A percentile compares a stretch with the other conserved stretches of the same genome.
These are phyloP conservation scores for Chaetogeoica ovagalla DNA, from an alignment of 2,888 invertebrate genomes.

Conservation along the genomic window DNA sequence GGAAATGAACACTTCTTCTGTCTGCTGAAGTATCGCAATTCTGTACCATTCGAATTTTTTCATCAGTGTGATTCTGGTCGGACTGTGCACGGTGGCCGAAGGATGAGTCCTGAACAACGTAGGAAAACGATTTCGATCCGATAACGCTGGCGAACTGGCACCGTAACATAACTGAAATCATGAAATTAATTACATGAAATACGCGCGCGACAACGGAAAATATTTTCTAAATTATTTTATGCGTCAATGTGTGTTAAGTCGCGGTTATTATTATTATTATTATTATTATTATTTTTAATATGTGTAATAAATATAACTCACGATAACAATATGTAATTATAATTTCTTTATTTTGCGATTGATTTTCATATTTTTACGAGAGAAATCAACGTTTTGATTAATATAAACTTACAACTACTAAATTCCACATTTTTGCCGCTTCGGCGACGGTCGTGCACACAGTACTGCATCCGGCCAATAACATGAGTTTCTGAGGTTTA, in stretches of 20 bases:
- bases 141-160: slow-evolving; percentile 96
- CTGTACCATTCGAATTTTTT: slow-evolving; percentile 97
- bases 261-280: no score
- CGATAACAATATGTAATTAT: no score
- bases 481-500: slow-evolving; percentile 88
- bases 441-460: slow-evolving; percentile 99
- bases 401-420: slow-evolving; percentile 85
- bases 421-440: slow-evolving; percentile 99
- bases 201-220: no score
- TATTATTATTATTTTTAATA: no score
- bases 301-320: no score
- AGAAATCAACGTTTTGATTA: neutral
- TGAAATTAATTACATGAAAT: no score
- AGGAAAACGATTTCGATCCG: slow-evolving; percentile 94
- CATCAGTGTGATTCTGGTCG: slow-evolving; percentile 93
- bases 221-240: no score
- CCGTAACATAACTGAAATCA: slow-evolving; percentile 89
- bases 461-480: slow-evolving; percentile 95
- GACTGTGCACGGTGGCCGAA: slow-evolving; percentile 98
- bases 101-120: slow-evolving; percentile 99
- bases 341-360: no score
- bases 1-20: slow-evolving; percentile 96
- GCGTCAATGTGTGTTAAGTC: no score
- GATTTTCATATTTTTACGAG: no score
- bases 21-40: slow-evolving; percentile 96